Evolutionary conservation across 2,797 vertebrate species (phyloP).

Genomic region (Avahi laniger): DNA sequence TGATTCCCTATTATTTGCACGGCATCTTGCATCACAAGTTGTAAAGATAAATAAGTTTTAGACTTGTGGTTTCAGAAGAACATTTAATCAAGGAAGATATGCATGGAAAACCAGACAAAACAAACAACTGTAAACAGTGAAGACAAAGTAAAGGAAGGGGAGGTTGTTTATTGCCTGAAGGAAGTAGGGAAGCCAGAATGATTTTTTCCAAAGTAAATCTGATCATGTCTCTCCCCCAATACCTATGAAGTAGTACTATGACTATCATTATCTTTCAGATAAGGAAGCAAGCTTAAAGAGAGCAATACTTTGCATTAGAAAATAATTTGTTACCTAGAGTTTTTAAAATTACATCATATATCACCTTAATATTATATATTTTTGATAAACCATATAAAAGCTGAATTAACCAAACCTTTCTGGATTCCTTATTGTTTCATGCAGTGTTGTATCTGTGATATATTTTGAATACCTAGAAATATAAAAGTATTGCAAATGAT

Average conservation of each 20-base stretch:
- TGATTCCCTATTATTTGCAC: neutral
- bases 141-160: neutral
- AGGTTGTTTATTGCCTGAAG: neutral
- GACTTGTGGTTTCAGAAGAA: no score
- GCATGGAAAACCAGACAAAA: neutral
- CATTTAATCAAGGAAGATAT: slow-evolving; percentile 4
- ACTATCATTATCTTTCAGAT: neutral
- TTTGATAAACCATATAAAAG: neutral
- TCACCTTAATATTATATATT: neutral
- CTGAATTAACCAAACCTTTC: neutral
- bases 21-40: neutral
- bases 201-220: neutral
- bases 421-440: neutral
- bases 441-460: neutral
- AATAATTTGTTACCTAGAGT: neutral
- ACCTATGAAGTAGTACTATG: neutral
- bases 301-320: neutral
- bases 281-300: neutral
- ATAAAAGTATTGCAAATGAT: neutral
- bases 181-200: neutral
- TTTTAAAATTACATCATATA: neutral
- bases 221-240: neutral
- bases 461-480: neutral
- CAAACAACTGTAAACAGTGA: neutral
- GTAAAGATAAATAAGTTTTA: neutral